Evolutionary conservation across 2,113 vertebrate genomes (phyloP), one percentile per base, ranked within the genome.

Genomic region (Holacanthus passer): DNA sequence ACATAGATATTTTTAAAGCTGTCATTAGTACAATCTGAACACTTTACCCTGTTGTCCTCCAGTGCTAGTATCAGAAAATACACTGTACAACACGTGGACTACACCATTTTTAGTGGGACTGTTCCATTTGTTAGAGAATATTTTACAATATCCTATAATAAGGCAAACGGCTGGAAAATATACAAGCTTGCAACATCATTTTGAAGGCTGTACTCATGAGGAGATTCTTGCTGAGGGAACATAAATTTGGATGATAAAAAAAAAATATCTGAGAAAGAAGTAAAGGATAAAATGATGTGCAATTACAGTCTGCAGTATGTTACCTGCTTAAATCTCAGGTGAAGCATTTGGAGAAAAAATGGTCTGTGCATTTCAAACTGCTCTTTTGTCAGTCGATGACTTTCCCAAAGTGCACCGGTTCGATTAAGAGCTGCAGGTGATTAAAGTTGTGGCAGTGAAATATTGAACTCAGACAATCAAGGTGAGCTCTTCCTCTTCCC

Each of bases 381-480:
- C 24, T 31, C 27, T n/a, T 58, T 24, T 60, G 43, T 62, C 71
- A 48, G 27, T 17, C 12, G 27, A 47, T 59, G 27, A 32, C 19
- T 59, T 58, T 47, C n/a, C 24, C 19, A 58, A 43, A 45, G 53
- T 59, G 24, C 16, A 56, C 35, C 43, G 17, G 69, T 32, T 59
- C 4, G 2, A 59, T 59, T 45, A 31, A 59, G 52, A 59, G 41
- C 55, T 60, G 70, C 13, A 73, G 27, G 41, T 45, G 14, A 59
- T 32, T 72, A n/a, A 59, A 59, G 27, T 43, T 72, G 69, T 73
- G 39, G 12, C 55, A 32, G 39, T 31, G 11, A 47, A 45, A 60
- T 24, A 29, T 29, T 20, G 17, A 74, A 29, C 10, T 52, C 45
- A 52, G 13, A 29, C 7, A 37, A 20, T 27, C 31, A 63, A 52